Evolutionary conservation across 2,797 vertebrate genomes (phyloP).

Genomic region (Thalassophryne amazonica): DNA sequence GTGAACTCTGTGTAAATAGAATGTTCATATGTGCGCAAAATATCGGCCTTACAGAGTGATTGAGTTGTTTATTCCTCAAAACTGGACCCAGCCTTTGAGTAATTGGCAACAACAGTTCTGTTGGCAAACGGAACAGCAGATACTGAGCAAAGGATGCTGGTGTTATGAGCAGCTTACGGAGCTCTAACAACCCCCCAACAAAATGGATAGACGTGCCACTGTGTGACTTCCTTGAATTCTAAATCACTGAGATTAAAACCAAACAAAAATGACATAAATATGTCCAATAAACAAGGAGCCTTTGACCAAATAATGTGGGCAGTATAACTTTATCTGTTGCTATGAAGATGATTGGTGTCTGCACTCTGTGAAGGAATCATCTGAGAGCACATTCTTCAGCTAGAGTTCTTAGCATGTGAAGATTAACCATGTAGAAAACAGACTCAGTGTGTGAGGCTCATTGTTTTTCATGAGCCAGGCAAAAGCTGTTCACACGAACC

Average conservation of each 20-base stretch:
- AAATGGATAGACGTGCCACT: slow-evolving; percentile 31
- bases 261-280: too few species aligned
- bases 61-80: slow-evolving; percentile 36
- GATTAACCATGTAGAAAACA: slow-evolving; percentile 25
- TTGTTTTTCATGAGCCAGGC: slow-evolving; percentile 31
- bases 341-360: slow-evolving; percentile 7
- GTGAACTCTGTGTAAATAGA: slow-evolving; percentile 33
- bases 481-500: slow-evolving; percentile 21
- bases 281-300: slow-evolving; percentile 13
- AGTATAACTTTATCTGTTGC: slow-evolving; percentile 25
- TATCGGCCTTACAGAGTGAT: slow-evolving; percentile 23
- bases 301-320: slow-evolving; percentile 13
- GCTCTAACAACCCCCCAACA: slow-evolving; percentile 49
- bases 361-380: slow-evolving; percentile 19
- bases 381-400: slow-evolving; percentile 31
- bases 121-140: slow-evolving; percentile 11
- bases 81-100: slow-evolving; percentile 7
- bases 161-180: slow-evolving; percentile 10
- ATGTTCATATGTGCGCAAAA: slow-evolving; percentile 8
- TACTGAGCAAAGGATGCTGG: slow-evolving; percentile 11
- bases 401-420: slow-evolving; percentile 7
- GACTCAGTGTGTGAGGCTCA: slow-evolving; percentile 24
- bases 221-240: slow-evolving; percentile 9
- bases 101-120: slow-evolving; percentile 19
- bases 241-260: slow-evolving; percentile 24